Evolutionary conservation across 2,888 invertebrate species (phyloP), one percentile per base, ranked within the genome.

Genomic region (Acanthosepion lycidas): DNA sequence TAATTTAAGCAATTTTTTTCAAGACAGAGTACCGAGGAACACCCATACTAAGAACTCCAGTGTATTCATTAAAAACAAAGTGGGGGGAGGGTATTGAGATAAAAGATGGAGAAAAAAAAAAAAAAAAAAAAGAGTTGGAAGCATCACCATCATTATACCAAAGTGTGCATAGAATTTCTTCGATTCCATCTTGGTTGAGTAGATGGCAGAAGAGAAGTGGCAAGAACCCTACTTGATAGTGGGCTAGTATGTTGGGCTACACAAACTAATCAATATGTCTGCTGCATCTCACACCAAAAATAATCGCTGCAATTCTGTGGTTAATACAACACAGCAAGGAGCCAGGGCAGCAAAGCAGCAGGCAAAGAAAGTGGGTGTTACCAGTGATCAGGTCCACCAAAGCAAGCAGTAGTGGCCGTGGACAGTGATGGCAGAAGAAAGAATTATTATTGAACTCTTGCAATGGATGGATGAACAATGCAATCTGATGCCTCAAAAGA

Each of bases 241-340:
- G n/a, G n/a, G 78, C 78, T 78, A 78, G 78, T 78, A 78, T 33
- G 78, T n/a, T 78, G 78, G 78, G 78, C 78, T n/a, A 78, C 78
- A n/a, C 49, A 51, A 49, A 93, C 49, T 93, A 49, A 93, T 93
- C 93, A 93, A 93, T 93, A 93, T 93, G 93, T 93, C 93, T 93
- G 93, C 93, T 93, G 93, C 49, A 93, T 93, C 53, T 93, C 53
- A 53, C 93, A 93, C 93, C 93, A 93, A 93, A 93, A 93, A 93
- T 93, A 93, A 93, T 93, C 93, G 53, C 93, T 53, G 51, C 93
- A 93, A 93, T 93, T 93, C 93, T 93, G 93, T 93, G 93, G 93
- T 93, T 93, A 93, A 93, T 51, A 51, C n/a, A 93, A 93, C 28
- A 51, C 51, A 93, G 92, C 51, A 92, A 92, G 49, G 93, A 93